These are phyloP conservation scores for Gouania willdenowi DNA, from an alignment of 2,797 vertebrate species.

Conservation along the genomic window DNA sequence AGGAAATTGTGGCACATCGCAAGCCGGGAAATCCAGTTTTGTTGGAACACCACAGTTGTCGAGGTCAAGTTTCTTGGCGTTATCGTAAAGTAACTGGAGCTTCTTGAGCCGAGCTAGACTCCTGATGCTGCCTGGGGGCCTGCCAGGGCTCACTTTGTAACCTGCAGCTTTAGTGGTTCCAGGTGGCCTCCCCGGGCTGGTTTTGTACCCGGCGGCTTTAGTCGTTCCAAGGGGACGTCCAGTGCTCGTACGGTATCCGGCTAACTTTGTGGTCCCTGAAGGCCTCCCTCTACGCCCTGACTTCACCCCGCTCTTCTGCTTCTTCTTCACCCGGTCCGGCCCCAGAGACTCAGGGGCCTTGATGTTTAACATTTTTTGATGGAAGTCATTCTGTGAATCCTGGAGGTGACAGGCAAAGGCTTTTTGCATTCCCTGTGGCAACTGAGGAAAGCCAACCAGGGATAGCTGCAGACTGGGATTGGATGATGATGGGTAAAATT, in stretches of 20 bases:
- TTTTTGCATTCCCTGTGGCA: slow-evolving; percentile 86
- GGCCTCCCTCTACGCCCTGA: slow-evolving; percentile 93
- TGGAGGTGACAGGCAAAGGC: slow-evolving; percentile 89
- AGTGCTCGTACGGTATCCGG: slow-evolving; percentile 97
- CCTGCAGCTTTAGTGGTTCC: slow-evolving; percentile 98
- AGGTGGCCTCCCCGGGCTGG: slow-evolving; percentile 95
- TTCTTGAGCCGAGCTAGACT: slow-evolving; percentile 89
- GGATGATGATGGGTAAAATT: slow-evolving; percentile 82
- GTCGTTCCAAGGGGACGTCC: slow-evolving; percentile 96
- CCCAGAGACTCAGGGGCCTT: slow-evolving; percentile 75
- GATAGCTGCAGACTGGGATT: slow-evolving; percentile 72
- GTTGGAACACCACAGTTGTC: slow-evolving; percentile 56
- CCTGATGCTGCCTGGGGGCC: slow-evolving; percentile 98
- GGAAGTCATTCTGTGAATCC: slow-evolving; percentile 82
- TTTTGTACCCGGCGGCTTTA: slow-evolving; percentile 98
- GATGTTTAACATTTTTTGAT: slow-evolving; percentile 84
- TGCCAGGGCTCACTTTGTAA: slow-evolving; percentile 97
- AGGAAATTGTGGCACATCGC: slow-evolving; percentile 85
- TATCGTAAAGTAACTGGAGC: slow-evolving; percentile 76
- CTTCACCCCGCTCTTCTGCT: slow-evolving; percentile 89
- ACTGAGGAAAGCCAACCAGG: slow-evolving; percentile 64
- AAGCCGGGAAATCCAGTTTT: slow-evolving; percentile 80
- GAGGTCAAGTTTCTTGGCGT: slow-evolving; percentile 61
- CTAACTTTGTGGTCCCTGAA: slow-evolving; percentile 96
- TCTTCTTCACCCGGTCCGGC: slow-evolving; percentile 92